These are phyloP conservation scores for Rhodophaea formosa DNA, from an alignment of 2,888 invertebrate genomes.

Conservation along the genomic window DNA sequence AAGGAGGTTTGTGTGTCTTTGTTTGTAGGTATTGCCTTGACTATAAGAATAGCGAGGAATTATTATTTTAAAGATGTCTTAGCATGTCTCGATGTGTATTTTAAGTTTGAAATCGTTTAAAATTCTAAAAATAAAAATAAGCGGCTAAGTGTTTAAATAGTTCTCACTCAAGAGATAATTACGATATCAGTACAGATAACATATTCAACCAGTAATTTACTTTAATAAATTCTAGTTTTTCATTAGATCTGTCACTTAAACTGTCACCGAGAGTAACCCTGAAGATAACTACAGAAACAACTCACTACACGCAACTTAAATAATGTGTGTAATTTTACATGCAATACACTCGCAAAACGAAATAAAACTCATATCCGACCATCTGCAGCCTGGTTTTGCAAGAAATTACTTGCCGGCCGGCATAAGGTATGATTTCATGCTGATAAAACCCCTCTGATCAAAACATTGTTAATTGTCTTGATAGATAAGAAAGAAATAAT, in stretches of 20 bases:
- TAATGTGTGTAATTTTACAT: slow-evolving; percentile 8
- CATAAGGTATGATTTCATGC: not conserved
- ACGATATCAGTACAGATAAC: no score
- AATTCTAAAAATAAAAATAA: no score
- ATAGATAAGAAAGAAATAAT: no score
- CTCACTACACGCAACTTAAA: not conserved
- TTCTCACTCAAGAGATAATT: no score
- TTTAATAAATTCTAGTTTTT: no score
- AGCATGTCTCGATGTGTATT: no score
- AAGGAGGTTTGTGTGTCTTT: not conserved
- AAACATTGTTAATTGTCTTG: not conserved
- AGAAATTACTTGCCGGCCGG: not conserved
- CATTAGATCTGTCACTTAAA: not conserved
- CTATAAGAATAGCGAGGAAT: not conserved
- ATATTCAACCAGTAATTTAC: no score
- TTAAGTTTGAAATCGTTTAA: no score
- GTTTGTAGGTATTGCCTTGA: not conserved
- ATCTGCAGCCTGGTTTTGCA: slow-evolving; percentile 14
- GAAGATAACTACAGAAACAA: not conserved
- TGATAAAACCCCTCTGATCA: not conserved
- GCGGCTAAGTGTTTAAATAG: no score
- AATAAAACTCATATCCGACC: slow-evolving; percentile 17
- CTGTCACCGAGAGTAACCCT: not conserved
- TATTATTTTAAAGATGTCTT: no score
- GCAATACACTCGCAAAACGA: slow-evolving; percentile 1